phyloP scores from a whole-genome alignment of 2,113 vertebrate genomes.

The Laticauda laticaudata region DNA sequence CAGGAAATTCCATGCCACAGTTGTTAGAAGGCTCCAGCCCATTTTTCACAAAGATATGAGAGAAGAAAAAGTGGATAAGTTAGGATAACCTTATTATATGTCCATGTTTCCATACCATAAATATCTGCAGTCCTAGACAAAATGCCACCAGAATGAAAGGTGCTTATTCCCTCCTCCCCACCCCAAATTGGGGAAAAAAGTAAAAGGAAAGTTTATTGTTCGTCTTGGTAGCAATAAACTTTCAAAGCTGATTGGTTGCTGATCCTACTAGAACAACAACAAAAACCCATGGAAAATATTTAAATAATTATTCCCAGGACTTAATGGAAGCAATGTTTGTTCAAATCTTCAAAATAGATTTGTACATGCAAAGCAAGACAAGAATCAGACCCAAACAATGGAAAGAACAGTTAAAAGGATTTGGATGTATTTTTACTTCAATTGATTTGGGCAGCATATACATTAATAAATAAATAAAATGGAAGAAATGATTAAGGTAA shows the following conservation, averaged over 20 bases:
- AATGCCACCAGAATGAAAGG: background rate
- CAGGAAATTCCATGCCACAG: conserved; percentile 66
- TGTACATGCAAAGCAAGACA: background rate
- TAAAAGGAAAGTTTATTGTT: background rate
- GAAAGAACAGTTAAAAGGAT: background rate
- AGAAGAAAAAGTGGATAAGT: background rate
- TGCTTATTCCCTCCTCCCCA: background rate
- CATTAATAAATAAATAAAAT: background rate
- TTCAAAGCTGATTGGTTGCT: background rate
- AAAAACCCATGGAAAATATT: background rate
- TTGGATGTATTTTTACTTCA: background rate
- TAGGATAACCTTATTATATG: conserved; percentile 2
- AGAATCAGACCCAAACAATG: background rate
- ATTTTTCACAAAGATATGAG: conserved; percentile 40
- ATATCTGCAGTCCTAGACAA: conserved; percentile 23
- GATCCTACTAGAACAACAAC: conserved; percentile 1
- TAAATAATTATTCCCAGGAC: background rate
- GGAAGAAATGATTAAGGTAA: background rate
- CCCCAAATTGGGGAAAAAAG: background rate
- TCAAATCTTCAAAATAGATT: background rate
- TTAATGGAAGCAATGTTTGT: background rate
- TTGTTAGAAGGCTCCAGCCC: conserved; percentile 47
- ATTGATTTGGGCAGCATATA: background rate
- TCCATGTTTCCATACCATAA: background rate
- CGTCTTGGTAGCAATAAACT: background rate